Percentiles rank a stretch among this genome's conserved stretches.
Conservation (phyloP, 2,113 vertebrate species). For the Onychostoma macrolepis region DNA sequence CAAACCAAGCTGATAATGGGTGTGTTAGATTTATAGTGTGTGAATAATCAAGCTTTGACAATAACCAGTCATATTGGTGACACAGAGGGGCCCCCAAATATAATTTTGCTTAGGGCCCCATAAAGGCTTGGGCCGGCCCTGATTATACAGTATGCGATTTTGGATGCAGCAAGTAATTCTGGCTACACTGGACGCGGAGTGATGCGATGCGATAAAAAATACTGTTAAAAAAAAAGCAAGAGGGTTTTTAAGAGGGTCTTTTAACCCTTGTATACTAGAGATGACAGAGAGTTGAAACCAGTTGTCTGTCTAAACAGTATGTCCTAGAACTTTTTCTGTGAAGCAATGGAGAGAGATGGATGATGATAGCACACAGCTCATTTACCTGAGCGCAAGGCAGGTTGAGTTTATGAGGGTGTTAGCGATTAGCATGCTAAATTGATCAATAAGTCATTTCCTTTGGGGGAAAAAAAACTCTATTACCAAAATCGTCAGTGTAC, state of each 20-base stretch:
- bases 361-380: conserved; percentile 53
- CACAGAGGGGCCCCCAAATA: too few species aligned
- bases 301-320: conserved; percentile 53
- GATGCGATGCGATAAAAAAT: too few species aligned
- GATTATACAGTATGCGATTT: too few species aligned
- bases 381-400: conserved; percentile 52
- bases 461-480: conserved; percentile 30
- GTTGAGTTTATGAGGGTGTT: conserved; percentile 46
- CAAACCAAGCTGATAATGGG: too few species aligned
- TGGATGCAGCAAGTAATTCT: too few species aligned
- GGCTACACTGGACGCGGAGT: too few species aligned
- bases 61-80: too few species aligned
- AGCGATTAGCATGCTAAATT: conserved; percentile 47
- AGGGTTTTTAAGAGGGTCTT: background rate
- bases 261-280: conserved; percentile 15
- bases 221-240: too few species aligned
- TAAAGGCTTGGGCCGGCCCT: too few species aligned
- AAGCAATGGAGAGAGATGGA: conserved; percentile 50
- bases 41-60: too few species aligned
- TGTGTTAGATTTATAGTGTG: too few species aligned
- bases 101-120: too few species aligned
- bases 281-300: conserved; percentile 55
- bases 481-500: conserved; percentile 17
- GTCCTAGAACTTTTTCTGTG: conserved; percentile 30
- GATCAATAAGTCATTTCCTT: conserved; percentile 33